Conservation (phyloP, 2,797 vertebrate species). For the Centropyge bicolor region DNA sequence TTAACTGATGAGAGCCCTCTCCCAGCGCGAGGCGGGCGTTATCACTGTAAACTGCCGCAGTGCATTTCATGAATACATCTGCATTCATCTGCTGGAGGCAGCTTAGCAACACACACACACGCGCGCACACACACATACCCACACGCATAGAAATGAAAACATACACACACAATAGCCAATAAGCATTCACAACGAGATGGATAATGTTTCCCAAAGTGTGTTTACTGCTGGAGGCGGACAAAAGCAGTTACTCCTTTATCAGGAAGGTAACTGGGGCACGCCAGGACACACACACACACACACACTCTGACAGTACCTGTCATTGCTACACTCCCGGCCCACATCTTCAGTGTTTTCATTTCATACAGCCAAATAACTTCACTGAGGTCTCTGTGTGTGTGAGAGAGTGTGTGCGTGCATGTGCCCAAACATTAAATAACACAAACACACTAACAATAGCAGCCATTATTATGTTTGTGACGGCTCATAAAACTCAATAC, state of each 20-base stretch:
- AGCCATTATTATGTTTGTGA: slow-evolving; percentile 28
- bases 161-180: slow-evolving; percentile 34
- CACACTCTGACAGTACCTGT: neutral
- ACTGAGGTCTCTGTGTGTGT: slow-evolving; percentile 2
- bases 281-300: slow-evolving; percentile 25
- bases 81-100: slow-evolving; percentile 51
- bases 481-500: slow-evolving; percentile 3
- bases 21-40: neutral
- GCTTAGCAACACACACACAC: neutral
- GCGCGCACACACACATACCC: slow-evolving; percentile 19
- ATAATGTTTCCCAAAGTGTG: slow-evolving; percentile 53
- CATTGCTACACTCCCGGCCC: neutral
- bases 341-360: slow-evolving; percentile 12
- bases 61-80: slow-evolving; percentile 70
- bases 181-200: slow-evolving; percentile 38
- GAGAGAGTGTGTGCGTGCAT: slow-evolving; percentile 9
- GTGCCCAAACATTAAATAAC: slow-evolving; percentile 13
- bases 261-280: slow-evolving; percentile 25
- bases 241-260: slow-evolving; percentile 46
- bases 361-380: slow-evolving; percentile 9
- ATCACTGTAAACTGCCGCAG: slow-evolving; percentile 36
- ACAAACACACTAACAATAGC: neutral
- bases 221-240: slow-evolving; percentile 55
- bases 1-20: slow-evolving; percentile 44
- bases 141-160: slow-evolving; percentile 13